Conservation (phyloP, 1,140 invertebrate species). For the Nebria ingens region DNA sequence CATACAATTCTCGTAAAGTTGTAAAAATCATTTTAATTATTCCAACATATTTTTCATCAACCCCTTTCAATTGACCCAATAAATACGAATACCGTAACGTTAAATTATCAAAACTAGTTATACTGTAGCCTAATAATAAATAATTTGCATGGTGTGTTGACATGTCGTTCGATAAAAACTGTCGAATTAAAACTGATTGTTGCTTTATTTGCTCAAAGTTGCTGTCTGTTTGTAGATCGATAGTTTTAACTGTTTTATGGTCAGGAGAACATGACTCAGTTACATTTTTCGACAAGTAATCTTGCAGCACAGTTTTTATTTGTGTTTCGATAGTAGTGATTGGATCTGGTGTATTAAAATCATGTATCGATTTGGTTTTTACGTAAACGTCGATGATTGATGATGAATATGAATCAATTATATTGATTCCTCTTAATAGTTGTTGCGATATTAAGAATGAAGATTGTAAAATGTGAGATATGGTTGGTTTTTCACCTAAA, state of each 20-base stretch:
- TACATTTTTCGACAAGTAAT: neutral
- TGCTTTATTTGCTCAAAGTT: constrained; percentile 30
- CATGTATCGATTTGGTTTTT: constrained; percentile 41
- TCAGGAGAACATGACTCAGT: constrained; percentile 17
- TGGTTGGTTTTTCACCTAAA: constrained; percentile 42
- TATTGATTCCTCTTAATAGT: constrained; percentile 44
- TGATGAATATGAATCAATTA: constrained; percentile 40
- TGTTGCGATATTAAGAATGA: constrained; percentile 53
- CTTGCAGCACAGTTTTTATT: constrained; percentile 17
- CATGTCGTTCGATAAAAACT: constrained; percentile 9
- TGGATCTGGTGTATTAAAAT: constrained; percentile 36
- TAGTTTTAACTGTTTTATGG: constrained; percentile 23
- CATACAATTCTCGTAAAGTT: neutral
- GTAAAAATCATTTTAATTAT: neutral
- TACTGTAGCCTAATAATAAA: constrained; percentile 28
- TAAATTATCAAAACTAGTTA: constrained; percentile 23
- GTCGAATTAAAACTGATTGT: constrained; percentile 23
- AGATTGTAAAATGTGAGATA: constrained; percentile 51
- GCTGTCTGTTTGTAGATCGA: constrained; percentile 25
- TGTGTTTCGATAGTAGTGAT: constrained; percentile 22
- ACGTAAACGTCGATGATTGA: constrained; percentile 60
- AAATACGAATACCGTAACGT: constrained; percentile 20
- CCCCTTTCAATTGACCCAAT: neutral
- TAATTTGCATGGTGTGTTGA: constrained; percentile 15
- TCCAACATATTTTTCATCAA: neutral